Evolutionary conservation across 1,140 invertebrate genomes (phyloP).

Genomic region (Phymastichus coffea): DNA sequence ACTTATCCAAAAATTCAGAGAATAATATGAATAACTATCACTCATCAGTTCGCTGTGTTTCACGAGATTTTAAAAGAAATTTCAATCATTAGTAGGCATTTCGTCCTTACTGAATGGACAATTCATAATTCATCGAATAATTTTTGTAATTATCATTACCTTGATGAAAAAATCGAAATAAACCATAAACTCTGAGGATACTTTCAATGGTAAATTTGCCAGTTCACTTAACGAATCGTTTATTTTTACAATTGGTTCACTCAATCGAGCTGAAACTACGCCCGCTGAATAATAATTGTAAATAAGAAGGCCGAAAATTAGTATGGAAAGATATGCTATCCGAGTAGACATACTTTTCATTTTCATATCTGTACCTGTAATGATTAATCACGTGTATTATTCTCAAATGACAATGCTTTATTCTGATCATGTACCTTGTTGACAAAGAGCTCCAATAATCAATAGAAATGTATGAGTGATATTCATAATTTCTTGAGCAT

Average conservation of each 20-base stretch:
- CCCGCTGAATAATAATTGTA: slow-evolving; percentile 49
- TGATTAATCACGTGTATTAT: no score
- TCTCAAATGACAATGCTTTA: no score
- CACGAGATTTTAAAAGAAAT: no score
- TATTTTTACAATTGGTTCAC: slow-evolving; percentile 44
- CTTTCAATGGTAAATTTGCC: slow-evolving; percentile 34
- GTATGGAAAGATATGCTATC: slow-evolving; percentile 35
- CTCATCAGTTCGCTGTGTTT: no score
- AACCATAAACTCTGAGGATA: slow-evolving; percentile 40
- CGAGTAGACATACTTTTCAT: slow-evolving; percentile 23
- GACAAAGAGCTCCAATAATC: neutral
- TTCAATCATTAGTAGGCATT: neutral
- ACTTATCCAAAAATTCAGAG: no score
- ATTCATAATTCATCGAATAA: no score
- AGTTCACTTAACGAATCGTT: slow-evolving; percentile 45
- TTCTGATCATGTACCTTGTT: slow-evolving; percentile 9
- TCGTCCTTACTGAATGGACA: no score
- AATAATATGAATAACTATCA: no score
- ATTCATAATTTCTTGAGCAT: no score
- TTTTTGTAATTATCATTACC: no score
- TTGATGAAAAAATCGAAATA: slow-evolving; percentile 42
- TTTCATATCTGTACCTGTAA: neutral
- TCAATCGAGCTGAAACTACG: slow-evolving; percentile 45
- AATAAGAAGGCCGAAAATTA: slow-evolving; percentile 41
- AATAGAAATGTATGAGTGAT: slow-evolving; percentile 4